Conservation (phyloP, 2,797 vertebrate genomes). For the Ctenochaetus hawaiiensis region DNA sequence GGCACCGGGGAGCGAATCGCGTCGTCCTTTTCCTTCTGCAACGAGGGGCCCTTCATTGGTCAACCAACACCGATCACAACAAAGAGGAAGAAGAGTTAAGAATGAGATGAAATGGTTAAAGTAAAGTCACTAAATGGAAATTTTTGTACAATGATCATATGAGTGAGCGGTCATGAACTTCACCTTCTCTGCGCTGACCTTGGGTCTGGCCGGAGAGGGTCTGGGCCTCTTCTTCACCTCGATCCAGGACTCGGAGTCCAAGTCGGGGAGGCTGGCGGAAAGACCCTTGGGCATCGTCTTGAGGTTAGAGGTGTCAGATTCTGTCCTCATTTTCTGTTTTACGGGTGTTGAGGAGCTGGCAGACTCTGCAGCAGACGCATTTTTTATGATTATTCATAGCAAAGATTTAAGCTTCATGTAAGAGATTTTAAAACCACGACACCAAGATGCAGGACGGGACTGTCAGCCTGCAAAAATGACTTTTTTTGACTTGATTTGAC, state of each 20-base stretch:
- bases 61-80: constrained; percentile 26
- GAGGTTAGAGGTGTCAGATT: constrained; percentile 91
- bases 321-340: constrained; percentile 83
- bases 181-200: constrained; percentile 82
- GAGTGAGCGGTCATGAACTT: not conserved
- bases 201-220: constrained; percentile 92
- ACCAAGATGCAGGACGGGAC: not conserved
- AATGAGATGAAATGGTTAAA: not conserved
- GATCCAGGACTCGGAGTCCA: constrained; percentile 98
- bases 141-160: too few species aligned
- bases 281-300: constrained; percentile 97
- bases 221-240: constrained; percentile 98
- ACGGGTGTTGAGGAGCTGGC: constrained; percentile 84
- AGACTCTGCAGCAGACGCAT: constrained; percentile 84
- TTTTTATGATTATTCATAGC: not conserved
- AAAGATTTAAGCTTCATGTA: not conserved
- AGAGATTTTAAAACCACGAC: not conserved
- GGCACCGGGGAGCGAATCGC: constrained; percentile 55
- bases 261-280: constrained; percentile 95
- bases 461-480: not conserved
- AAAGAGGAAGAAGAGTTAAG: not conserved
- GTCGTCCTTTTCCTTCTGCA: constrained; percentile 79
- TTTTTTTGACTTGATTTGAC: not conserved
- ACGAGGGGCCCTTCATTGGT: constrained; percentile 70
- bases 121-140: too few species aligned